Evolutionary conservation across 2,888 invertebrate genomes (phyloP), one percentile per base, ranked within the genome.

Genomic region (Nymphalis urticae): DNA sequence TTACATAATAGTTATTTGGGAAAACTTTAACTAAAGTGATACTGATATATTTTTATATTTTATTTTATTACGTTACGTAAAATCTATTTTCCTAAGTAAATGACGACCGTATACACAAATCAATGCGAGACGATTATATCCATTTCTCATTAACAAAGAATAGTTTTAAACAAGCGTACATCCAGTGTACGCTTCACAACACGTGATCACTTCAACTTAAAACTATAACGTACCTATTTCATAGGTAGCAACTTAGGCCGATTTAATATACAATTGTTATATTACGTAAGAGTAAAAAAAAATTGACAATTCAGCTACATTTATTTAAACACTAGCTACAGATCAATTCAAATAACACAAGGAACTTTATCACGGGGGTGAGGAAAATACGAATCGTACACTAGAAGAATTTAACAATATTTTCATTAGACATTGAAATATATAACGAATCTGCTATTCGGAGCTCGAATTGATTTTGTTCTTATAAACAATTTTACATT

Each of bases 271-370:
- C 13, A 54, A 48, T 36, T 17, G 8, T 47, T 58, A 62, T 17
- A 66, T 21, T 54, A 66, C 50, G 47, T 60, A 62, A 56, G 36
- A 62, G 16, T 53, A 62, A 62, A 53, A 32, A 27, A 27, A 51
- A 66, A 62, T 66, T 62, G 66, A 66, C 66, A 62, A 62, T 56
- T 66, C 17, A 27, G 17, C 32, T 48, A 61, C 2, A 10, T 48
- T 48, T 48, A 50, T 48, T 8, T 24, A 19, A 56, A 16, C 2
- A 56, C 27, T 27, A 17, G 8, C 17, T 10, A n/a, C 17, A 21
- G 21, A 53, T 24, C 53, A 24, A 51, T 65, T 21, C 19, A 62
- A 60, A 54, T 56, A 9, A 48, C 13, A 48, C 10, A 19, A 66
- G 66, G 66, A 66, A 66, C 62, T 66, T 61, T 24, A 6, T 16